Conservation (phyloP, 2,888 invertebrate genomes). For the Ditula angustiorana region DNA sequence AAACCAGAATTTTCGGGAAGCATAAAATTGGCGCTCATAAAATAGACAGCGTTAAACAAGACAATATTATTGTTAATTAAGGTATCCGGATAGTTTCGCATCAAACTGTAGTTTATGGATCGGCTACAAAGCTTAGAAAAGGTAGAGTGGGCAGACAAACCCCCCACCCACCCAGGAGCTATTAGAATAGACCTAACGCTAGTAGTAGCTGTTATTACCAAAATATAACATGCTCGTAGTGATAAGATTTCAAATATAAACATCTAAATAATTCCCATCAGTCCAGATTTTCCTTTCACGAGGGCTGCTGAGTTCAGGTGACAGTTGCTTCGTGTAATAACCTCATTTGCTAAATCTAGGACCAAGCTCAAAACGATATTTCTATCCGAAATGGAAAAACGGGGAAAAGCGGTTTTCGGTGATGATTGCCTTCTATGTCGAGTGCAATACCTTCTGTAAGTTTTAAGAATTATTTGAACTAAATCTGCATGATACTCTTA, state of each 20-base stretch:
- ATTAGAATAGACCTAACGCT: too few relatives aligned
- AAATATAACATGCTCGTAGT: too few relatives aligned
- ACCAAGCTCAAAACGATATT: background rate
- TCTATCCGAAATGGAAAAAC: background rate
- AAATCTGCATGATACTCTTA: background rate
- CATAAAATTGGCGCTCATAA: background rate
- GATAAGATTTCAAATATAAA: too few relatives aligned
- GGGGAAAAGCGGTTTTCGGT: background rate
- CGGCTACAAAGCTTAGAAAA: background rate
- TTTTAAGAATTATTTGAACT: background rate
- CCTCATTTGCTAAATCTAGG: too few relatives aligned
- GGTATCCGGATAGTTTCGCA: background rate
- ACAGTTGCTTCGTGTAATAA: too few relatives aligned
- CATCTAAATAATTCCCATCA: too few relatives aligned
- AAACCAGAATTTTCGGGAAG: background rate
- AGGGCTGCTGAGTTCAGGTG: too few relatives aligned
- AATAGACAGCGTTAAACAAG: background rate
- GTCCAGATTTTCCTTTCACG: too few relatives aligned
- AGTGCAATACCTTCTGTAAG: background rate
- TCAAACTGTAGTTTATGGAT: background rate
- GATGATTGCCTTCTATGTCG: background rate
- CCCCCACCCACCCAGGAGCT: background rate
- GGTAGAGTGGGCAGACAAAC: background rate
- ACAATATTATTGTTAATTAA: background rate
- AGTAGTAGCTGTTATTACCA: too few relatives aligned